Percentiles rank a stretch among this genome's conserved stretches.
Conservation (phyloP, 2,113 vertebrate genomes). For the Periophthalmus modestus region DNA sequence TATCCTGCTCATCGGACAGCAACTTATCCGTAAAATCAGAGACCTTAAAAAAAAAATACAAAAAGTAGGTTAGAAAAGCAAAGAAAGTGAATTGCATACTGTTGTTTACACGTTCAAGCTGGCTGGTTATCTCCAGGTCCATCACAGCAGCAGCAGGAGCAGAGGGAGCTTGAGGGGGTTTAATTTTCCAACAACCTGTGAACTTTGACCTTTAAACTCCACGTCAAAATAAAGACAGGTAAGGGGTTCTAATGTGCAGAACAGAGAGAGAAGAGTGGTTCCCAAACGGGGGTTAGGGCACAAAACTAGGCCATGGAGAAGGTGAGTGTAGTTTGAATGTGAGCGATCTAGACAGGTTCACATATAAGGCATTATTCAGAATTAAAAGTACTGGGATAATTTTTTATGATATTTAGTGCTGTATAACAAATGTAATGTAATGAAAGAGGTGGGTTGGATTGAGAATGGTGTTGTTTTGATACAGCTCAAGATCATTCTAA, state of each 20-base stretch:
- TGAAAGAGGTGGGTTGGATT: not conserved
- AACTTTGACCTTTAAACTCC: not conserved
- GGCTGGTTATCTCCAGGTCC: not conserved
- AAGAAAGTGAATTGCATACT: not conserved
- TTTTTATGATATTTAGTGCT: not conserved
- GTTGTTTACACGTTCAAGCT: not conserved
- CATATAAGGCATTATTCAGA: not conserved
- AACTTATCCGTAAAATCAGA: conserved; percentile 42
- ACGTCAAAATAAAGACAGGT: not conserved
- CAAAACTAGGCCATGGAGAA: not conserved
- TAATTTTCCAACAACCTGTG: not conserved
- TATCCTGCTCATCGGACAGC: conserved; percentile 16
- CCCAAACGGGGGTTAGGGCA: not conserved
- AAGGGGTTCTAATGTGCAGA: not conserved
- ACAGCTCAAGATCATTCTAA: no score
- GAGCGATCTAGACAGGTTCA: no score
- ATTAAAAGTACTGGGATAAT: not conserved
- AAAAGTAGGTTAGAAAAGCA: not conserved
- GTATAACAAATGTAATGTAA: not conserved
- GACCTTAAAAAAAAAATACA: conserved; percentile 34
- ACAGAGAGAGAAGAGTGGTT: not conserved
- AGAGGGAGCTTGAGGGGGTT: not conserved
- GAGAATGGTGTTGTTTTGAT: no score
- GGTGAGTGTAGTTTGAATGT: not conserved
- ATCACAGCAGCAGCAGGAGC: not conserved